Base-by-base conservation (phyloP, 2,797 vertebrate genomes). In the Heliangelus exortis region DNA sequence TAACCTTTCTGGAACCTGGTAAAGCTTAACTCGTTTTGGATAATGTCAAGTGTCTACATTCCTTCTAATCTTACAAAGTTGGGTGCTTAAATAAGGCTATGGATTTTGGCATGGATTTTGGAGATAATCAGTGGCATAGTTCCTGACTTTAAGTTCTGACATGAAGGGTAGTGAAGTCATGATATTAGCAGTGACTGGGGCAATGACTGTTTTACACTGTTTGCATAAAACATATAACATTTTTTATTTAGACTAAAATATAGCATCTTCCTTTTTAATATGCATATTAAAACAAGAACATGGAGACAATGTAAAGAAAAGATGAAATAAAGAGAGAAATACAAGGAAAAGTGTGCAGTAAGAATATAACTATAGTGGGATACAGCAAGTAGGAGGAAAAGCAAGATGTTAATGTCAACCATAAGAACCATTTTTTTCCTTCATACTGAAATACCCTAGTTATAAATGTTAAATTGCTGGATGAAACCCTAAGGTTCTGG, bases 31-130 rank as follows among this genome's bases (percentile, higher is more conserved):
- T 77, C 81, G 17, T 39, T 84, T 54, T 58, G 29, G 10, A n/a
- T 36, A 36, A 50, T 14, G 9, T 28, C 34, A 50, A 33, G 11
- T 58, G 91, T 59, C 28, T 28, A 68, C 12, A 29, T 62, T 71
- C 6, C 9, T 61, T 75, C 23, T 31, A 22, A 50, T 12, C 12
- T 31, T 63, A 71, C 7, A 39, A 22, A 57, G 4, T 26, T 41
- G 12, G 54, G 10, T 39, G 17, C 19, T 75, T 50, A 71, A 74
- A 76, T 11, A 3, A 67, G 25, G 25, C 67, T 39, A n/a, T n/a
- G n/a, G n/a, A n/a, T n/a, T n/a, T n/a, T n/a, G n/a, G 14, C 15
- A 65, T 0, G 1, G 10, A 63, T 63, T 73, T 89, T 7, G 7
- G 65, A 78, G 47, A 17, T 26, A 59, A 51, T 34, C 39, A 19